Evolutionary conservation across 2,113 vertebrate species (phyloP).

Genomic region (Gasterosteus aculeatus): DNA sequence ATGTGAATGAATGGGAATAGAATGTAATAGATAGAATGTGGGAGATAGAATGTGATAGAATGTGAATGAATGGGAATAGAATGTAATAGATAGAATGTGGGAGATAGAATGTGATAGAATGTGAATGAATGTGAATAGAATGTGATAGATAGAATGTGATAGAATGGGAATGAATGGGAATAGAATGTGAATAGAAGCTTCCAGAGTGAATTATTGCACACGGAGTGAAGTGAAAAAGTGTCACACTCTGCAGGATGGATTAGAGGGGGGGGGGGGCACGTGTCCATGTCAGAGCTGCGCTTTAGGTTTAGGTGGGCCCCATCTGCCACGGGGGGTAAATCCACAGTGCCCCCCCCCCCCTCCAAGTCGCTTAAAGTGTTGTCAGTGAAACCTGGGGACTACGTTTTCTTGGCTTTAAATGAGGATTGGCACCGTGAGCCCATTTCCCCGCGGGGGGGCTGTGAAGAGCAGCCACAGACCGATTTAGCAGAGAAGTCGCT

Average conservation of each 20-base stretch:
- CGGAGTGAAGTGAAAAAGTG: too few relatives aligned
- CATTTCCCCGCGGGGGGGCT: conserved; percentile 34
- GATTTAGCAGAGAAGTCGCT: conserved; percentile 20
- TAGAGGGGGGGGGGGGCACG: not conserved
- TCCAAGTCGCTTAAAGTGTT: conserved; percentile 13
- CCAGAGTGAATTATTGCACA: too few relatives aligned
- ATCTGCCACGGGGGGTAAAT: conserved; percentile 61
- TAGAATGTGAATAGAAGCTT: too few relatives aligned
- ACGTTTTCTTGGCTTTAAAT: not conserved
- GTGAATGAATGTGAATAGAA: too few relatives aligned
- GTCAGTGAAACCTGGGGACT: conserved; percentile 30
- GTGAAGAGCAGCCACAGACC: conserved; percentile 44
- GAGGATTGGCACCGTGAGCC: conserved; percentile 36
- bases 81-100: too few relatives aligned
- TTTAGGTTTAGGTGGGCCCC: conserved; percentile 45
- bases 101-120: too few relatives aligned
- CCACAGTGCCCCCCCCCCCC: conserved; percentile 33
- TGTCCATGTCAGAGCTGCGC: not conserved
- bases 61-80: too few relatives aligned
- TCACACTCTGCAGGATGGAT: conserved; percentile 38
- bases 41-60: too few relatives aligned
- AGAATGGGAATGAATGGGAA: too few relatives aligned
- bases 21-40: too few relatives aligned
- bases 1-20: too few relatives aligned
- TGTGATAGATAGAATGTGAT: too few relatives aligned